Evolutionary conservation across 2,888 invertebrate species (phyloP).

Genomic region (Sacculina carcini): DNA sequence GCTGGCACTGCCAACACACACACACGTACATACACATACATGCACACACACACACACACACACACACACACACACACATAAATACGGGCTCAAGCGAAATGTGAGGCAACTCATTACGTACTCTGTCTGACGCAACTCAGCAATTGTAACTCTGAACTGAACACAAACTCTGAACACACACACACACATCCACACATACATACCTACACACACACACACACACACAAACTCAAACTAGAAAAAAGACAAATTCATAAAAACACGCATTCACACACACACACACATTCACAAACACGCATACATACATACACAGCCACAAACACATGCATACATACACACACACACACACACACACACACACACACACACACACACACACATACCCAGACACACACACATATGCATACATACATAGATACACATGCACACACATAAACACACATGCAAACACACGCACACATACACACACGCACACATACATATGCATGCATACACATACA

Average conservation of each 20-base stretch:
- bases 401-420: too few species aligned
- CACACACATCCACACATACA: conserved; percentile 4
- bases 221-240: conserved; percentile 1
- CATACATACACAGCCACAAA: not conserved
- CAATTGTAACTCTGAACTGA: not conserved
- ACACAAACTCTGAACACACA: conserved; percentile 2
- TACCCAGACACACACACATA: not conserved
- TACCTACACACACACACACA: conserved; percentile 6
- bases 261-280: not conserved
- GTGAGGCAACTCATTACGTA: conserved; percentile 6
- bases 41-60: not conserved
- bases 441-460: too few species aligned
- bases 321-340: conserved; percentile 2
- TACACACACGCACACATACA: conserved; percentile 6
- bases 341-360: conserved; percentile 7
- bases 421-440: too few species aligned
- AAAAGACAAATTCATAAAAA: not conserved
- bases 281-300: not conserved
- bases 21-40: not conserved
- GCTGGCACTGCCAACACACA: not conserved
- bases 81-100: not conserved
- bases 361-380: conserved; percentile 1
- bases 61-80: not conserved
- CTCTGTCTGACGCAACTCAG: too few species aligned
- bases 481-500: conserved; percentile 7